phyloP scores from a whole-genome alignment of 2,797 vertebrate species.

The Premnoplex brunnescens region DNA sequence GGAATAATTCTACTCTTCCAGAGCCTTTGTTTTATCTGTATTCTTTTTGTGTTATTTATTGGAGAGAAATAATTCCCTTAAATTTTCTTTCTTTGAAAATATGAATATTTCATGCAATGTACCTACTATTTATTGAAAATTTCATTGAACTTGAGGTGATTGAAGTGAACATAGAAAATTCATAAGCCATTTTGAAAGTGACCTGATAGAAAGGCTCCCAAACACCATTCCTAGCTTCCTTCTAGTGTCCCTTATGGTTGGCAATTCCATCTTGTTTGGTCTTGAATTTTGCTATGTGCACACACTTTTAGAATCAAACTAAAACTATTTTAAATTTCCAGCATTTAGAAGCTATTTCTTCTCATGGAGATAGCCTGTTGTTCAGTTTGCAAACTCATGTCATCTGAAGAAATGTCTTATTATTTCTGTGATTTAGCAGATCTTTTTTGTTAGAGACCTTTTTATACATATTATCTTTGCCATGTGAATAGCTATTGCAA shows the following conservation, averaged over 20 bases:
- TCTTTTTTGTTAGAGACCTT: background rate
- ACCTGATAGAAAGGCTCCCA: background rate
- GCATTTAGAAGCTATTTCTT: background rate
- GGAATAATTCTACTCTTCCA: background rate
- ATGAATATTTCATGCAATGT: background rate
- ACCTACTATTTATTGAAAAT: background rate
- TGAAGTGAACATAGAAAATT: background rate
- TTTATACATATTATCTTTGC: background rate
- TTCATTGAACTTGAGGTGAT: background rate
- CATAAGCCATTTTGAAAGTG: background rate
- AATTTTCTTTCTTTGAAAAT: background rate
- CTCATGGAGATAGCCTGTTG: background rate
- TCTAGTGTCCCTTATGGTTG: background rate
- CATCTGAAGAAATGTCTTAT: background rate
- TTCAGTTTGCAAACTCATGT: background rate
- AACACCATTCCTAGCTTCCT: background rate
- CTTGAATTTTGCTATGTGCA: background rate
- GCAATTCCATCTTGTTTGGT: background rate
- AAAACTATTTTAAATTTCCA: background rate
- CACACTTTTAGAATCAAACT: background rate
- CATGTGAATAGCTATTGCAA: background rate
- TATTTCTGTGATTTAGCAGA: background rate
- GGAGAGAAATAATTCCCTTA: background rate
- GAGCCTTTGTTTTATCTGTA: background rate
- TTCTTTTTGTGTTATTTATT: background rate